Evolutionary conservation across 2,113 vertebrate species (phyloP), one percentile per base, ranked within the genome.

Genomic region (Probosciger aterrimus): DNA sequence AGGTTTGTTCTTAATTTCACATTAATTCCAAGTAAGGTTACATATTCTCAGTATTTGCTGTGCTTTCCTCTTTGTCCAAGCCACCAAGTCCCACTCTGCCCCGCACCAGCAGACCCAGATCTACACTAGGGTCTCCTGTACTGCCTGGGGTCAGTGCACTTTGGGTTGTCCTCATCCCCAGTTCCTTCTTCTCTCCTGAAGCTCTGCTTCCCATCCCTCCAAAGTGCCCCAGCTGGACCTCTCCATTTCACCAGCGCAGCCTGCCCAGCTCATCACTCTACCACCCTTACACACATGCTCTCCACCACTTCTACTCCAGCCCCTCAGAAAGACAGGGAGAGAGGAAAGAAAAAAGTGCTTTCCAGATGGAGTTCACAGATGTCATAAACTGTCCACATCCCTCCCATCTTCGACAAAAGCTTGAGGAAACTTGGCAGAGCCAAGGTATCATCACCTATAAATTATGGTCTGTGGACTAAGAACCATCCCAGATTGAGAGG

Each of bases 101-200:
- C 50, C 30, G 9, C 46, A 47, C 27, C 57, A 65, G 49, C 87
- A 79, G 27, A 41, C 2, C 35, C 81, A 75, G 67, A 49, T 68
- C 75, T 76, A 15, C 28, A 19, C 28, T 25, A 3, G 23, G 37
- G 14, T 11, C 25, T 81, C 25, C 74, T n/a, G 23, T 9, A 50
- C 59, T 0, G 2, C 15, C 50, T 30, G n/a, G 14, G 65, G 7
- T 8, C 1, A 2, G 6, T 22, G 47, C 0, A 0, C 16, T 78
- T 50, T 52, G 47, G 35, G 8, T 37, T 60, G 31, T 63, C 12
- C 50, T 70, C 30, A 6, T 59, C 25, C 35, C n/a, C 84, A 62
- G 22, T 27, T 76, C 41, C 55, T 15, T 47, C 59, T 31, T 67
- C 44, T 63, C 30, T n/a, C 39, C 62, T 13, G 16, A 33, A 52